Evolutionary conservation across 2,888 invertebrate genomes (phyloP).

Genomic region (Cheilosia soror): DNA sequence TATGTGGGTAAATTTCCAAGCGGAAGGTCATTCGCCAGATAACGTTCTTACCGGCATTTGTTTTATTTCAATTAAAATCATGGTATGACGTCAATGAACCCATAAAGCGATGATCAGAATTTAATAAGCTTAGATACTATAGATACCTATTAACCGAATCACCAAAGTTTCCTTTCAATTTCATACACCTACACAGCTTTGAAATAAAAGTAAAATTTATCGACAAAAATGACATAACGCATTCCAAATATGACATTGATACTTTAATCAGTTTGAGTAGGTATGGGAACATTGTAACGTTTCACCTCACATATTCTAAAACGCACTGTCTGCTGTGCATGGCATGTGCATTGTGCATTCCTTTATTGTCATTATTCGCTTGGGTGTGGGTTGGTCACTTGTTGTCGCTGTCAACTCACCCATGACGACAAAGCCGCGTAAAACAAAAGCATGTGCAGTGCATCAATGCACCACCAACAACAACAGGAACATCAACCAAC

Average conservation of each 20-base stretch:
- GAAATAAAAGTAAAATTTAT: slow-evolving; percentile 6
- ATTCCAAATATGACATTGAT: slow-evolving; percentile 12
- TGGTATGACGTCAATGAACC: neutral
- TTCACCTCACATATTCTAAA: neutral
- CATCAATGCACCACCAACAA: neutral
- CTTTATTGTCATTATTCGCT: neutral
- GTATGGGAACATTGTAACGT: neutral
- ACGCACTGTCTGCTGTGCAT: neutral
- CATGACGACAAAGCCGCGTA: neutral
- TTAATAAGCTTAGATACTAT: neutral
- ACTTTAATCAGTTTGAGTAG: neutral
- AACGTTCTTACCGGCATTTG: too few species aligned
- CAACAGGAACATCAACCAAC: neutral
- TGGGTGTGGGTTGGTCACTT: neutral
- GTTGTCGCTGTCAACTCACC: neutral
- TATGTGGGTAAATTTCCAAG: neutral
- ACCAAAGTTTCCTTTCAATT: neutral
- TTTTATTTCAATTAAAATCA: neutral
- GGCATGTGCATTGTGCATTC: neutral
- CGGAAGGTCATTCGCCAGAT: neutral
- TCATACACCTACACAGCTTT: neutral
- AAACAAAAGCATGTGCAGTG: neutral
- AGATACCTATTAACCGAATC: neutral
- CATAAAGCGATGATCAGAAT: neutral
- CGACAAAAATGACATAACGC: slow-evolving; percentile 11